phyloP scores from a whole-genome alignment of 2,888 invertebrate genomes.

The Geophilus truncorum region DNA sequence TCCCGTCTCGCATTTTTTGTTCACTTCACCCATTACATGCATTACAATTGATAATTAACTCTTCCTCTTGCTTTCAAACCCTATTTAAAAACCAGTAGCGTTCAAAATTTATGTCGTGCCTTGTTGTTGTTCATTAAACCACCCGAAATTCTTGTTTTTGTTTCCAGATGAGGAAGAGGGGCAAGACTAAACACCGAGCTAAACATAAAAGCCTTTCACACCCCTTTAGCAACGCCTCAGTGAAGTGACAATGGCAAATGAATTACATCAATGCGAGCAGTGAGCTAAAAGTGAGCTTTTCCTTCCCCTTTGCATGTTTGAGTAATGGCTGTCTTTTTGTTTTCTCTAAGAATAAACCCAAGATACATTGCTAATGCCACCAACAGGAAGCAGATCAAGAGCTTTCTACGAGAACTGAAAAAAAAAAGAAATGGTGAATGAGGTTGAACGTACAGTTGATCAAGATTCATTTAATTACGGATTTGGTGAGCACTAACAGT shows the following conservation, averaged over 20 bases:
- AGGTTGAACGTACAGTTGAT: neutral
- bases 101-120: neutral
- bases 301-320: neutral
- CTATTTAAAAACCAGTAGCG: neutral
- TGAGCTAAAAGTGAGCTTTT: neutral
- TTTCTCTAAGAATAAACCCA: neutral
- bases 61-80: neutral
- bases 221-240: neutral
- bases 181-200: neutral
- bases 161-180: neutral
- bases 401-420: neutral
- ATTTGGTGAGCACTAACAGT: too few species aligned
- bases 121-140: neutral
- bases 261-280: neutral
- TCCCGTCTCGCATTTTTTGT: neutral
- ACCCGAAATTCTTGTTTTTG: neutral
- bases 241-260: neutral
- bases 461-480: neutral
- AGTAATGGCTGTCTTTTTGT: neutral
- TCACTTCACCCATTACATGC: neutral
- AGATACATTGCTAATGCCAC: neutral
- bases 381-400: neutral
- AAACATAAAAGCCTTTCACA: neutral
- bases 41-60: neutral
- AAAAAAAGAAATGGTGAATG: neutral